A percentile compares a stretch with the other conserved stretches of the same genome.
phyloP scores from a whole-genome alignment of 2,113 vertebrate species.

The Pteronura brasiliensis region DNA sequence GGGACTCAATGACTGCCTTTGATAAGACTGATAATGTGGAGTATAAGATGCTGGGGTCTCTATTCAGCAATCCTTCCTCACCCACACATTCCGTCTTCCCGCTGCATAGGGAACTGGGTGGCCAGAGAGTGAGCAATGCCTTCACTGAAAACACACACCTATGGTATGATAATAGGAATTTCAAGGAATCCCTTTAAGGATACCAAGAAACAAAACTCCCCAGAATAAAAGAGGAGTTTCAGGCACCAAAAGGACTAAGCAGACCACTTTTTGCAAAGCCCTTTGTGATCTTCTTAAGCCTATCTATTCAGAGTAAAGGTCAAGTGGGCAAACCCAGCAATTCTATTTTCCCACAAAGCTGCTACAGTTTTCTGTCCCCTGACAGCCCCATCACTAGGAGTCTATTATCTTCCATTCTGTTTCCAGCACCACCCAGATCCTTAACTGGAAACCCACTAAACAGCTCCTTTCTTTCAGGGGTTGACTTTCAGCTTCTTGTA shows the following conservation, averaged over 20 bases:
- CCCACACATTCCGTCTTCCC: neutral
- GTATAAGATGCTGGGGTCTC: neutral
- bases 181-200: constrained; percentile 60
- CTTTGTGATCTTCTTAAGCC: constrained; percentile 77
- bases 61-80: neutral
- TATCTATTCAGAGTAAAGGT: constrained; percentile 74
- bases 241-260: constrained; percentile 47
- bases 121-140: constrained; percentile 14
- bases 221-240: neutral
- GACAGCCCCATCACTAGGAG: constrained; percentile 55
- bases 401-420: constrained; percentile 60
- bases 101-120: neutral
- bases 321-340: constrained; percentile 78
- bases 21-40: neutral
- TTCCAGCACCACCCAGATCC: constrained; percentile 53
- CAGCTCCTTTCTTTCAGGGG: constrained; percentile 69
- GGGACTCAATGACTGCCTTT: neutral
- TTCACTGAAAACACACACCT: constrained; percentile 45
- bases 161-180: constrained; percentile 57
- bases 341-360: constrained; percentile 73
- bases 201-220: constrained; percentile 58
- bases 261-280: constrained; percentile 59
- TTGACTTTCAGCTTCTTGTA: constrained; percentile 72
- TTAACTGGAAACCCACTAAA: constrained; percentile 80
- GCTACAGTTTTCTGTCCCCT: constrained; percentile 63